Evolutionary conservation across 2,797 vertebrate species (phyloP), one percentile per base, ranked within the genome.

Genomic region (Peromyscus nudipes): DNA sequence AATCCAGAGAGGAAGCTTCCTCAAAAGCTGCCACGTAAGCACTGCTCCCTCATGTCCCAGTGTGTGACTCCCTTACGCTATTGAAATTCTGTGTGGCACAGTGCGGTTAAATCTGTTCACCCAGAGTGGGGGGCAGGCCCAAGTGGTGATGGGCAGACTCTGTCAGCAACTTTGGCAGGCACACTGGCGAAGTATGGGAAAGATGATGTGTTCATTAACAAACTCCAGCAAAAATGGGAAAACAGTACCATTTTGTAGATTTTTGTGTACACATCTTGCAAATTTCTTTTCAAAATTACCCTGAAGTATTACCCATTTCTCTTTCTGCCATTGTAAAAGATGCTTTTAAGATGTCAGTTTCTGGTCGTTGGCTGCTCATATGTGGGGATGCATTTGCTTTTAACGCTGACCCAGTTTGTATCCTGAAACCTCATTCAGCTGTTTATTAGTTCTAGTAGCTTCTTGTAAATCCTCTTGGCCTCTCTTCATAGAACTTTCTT

Each of bases 381-480:
- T 93, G 64, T 37, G 64, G 52, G 88, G 80, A 86, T 79, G 25
- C 14, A 65, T 6, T 31, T 71, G 23, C 40, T 79, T 93, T 95
- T 67, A 77, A 60, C 2, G 57, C 49, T 55, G 91, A 81, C 77
- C 57, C 11, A 29, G 82, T 46, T 89, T 92, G 31, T 57, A 40
- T 86, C 37, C 52, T 65, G 37, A 67, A 84, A 37, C 49, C 77
- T 95, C 80, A 25, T 19, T 64, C 57, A 91, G 71, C 23, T 94
- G 75, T 49, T 92, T 77, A 79, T n/a, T 79, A 90, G 46, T 91
- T 92, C 16, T 57, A 49, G 37, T 84, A 76, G 27, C 31, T 92
- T 97, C 79, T 77, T 29, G 13, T 88, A 65, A 92, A 71, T 91
- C 92, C 92, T 34, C 23, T 81, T 76, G 77, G 64, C 75, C 69